Percentiles rank a stretch among this genome's conserved stretches.
These are phyloP conservation scores for Syngnathus typhle DNA, from an alignment of 2,113 vertebrate species.

Conservation along the genomic window DNA sequence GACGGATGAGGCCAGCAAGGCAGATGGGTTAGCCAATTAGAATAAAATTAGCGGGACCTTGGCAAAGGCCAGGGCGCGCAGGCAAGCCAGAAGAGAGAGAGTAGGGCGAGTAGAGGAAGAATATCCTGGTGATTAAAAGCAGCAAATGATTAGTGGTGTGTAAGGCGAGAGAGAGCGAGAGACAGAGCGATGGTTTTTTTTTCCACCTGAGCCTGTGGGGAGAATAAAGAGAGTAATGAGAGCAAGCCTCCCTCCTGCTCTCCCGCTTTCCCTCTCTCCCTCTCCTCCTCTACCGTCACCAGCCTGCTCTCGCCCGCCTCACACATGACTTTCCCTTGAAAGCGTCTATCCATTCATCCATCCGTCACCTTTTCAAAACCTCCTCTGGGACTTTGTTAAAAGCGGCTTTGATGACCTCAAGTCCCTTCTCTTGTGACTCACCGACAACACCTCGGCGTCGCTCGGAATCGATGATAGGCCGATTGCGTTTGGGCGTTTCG, in stretches of 20 bases:
- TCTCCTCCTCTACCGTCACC: conserved; percentile 21
- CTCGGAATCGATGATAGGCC: not conserved
- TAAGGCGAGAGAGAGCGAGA: conserved; percentile 39
- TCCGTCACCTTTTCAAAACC: not conserved
- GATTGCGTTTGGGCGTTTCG: not conserved
- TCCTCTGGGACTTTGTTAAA: conserved; percentile 2
- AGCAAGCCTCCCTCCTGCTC: conserved; percentile 47
- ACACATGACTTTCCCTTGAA: not conserved
- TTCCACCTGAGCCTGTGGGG: conserved; percentile 62
- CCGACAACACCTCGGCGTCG: not conserved
- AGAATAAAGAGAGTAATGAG: conserved; percentile 70
- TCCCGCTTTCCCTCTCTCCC: no score
- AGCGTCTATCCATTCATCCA: not conserved
- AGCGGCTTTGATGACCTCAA: not conserved
- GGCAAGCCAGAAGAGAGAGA: conserved; percentile 50
- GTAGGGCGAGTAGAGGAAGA: conserved; percentile 48
- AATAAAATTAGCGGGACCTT: conserved; percentile 77
- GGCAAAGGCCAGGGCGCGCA: conserved; percentile 71
- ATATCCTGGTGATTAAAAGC: conserved; percentile 74
- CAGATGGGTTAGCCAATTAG: conserved; percentile 69
- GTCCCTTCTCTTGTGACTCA: not conserved
- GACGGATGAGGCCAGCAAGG: conserved; percentile 61
- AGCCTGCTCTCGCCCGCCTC: not conserved
- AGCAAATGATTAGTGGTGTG: conserved; percentile 71
- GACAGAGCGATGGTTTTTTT: no score